These are phyloP conservation scores for Andrena chrysosceles DNA, from an alignment of 2,888 invertebrate species.

Conservation along the genomic window DNA sequence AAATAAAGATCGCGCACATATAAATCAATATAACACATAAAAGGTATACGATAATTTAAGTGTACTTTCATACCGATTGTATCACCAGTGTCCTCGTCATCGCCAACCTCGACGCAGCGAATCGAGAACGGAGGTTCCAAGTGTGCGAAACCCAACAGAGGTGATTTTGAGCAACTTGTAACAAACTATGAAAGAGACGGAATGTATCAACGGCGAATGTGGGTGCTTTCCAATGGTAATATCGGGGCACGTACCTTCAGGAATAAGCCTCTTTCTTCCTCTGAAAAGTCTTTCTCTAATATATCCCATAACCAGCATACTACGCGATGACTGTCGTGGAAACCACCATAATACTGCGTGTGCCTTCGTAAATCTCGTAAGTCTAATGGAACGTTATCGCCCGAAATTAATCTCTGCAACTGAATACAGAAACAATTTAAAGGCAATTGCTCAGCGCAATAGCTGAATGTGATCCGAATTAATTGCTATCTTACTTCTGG, in stretches of 20 bases:
- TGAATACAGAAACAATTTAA: slow-evolving; percentile 77
- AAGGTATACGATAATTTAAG: background rate
- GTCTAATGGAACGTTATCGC: slow-evolving; percentile 97
- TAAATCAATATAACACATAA: slow-evolving; percentile 13
- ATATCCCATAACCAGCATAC: slow-evolving; percentile 99
- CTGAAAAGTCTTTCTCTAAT: slow-evolving; percentile 96
- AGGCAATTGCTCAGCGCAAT: background rate
- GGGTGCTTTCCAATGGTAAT: background rate
- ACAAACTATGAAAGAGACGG: slow-evolving; percentile 88
- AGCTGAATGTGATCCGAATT: background rate
- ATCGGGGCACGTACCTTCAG: slow-evolving; percentile 89
- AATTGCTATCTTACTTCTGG: slow-evolving; percentile 88
- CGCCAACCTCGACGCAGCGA: slow-evolving; percentile 99
- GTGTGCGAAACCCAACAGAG: slow-evolving; percentile 97
- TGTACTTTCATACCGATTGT: slow-evolving; percentile 88
- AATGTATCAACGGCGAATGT: background rate
- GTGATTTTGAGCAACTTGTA: slow-evolving; percentile 98
- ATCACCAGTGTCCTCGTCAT: slow-evolving; percentile 97
- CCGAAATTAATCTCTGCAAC: slow-evolving; percentile 97
- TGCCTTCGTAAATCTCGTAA: slow-evolving; percentile 94
- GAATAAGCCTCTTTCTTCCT: slow-evolving; percentile 96
- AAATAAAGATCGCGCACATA: slow-evolving; percentile 30
- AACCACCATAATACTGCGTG: slow-evolving; percentile 99
- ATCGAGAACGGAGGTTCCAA: slow-evolving; percentile 99
- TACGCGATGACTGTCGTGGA: slow-evolving; percentile 98